Evolutionary conservation across 2,113 vertebrate genomes (phyloP), one percentile per base, ranked within the genome.

Genomic region (Barbus barbus): DNA sequence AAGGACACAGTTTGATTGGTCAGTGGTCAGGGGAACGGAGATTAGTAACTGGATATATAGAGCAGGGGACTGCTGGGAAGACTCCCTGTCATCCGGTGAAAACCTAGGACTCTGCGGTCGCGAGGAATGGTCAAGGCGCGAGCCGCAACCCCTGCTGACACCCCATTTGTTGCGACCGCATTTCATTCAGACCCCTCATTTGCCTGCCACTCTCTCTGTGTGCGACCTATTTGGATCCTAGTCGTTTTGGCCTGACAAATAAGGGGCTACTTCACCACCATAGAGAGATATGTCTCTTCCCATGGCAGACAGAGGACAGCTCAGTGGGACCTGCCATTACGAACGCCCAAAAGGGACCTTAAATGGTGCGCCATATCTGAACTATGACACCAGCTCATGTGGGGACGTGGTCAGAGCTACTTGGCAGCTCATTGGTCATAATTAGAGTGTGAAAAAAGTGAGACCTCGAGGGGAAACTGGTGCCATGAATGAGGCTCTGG

Each of bases 101-200:
- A 79, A 79, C 87, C 90, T 87, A 89, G 90, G 81, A 89, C 86
- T 89, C 91, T 92, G 91, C 90, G 91, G 92, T 93, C 86, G 89
- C 83, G 81, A 87, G 53, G 75, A 85, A 89, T 79, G 90, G 91
- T 88, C 90, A 86, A 84, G 85, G 85, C 67, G 76, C 1, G 41
- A 78, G 89, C 92, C 91, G 33, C 92, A 91, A 88, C 89, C 89
- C 90, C 90, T 91, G 91, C 92, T 93, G 92, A 94, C 92, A 94
- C 92, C 92, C 93, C 91, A 89, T 92, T 93, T 92, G 86, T 86
- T 11, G 77, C 87, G 92, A 91, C 93, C 87, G 84, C 90, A 90
- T 91, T 93, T 93, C 93, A 89, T 89, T 89, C 83, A 89, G 88
- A 85, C 90, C 91, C 90, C 6, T 93, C 92, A 94, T 94, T 94